Base-by-base conservation (phyloP, 2,113 vertebrate species). In the Cygnus buccinator region DNA sequence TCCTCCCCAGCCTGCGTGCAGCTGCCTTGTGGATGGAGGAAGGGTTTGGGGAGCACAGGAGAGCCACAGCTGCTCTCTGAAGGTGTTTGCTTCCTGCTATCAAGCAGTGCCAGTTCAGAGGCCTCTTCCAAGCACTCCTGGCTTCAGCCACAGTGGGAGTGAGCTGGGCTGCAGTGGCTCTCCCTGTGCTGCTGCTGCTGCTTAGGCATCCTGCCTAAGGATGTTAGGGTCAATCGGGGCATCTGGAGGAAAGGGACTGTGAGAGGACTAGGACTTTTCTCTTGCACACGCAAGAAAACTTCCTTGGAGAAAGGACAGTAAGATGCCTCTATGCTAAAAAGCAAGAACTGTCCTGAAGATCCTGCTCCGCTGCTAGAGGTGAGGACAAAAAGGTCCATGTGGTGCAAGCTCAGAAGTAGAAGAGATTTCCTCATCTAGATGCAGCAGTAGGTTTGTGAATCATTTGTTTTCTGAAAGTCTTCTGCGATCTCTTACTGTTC, bases 401-500 rank as follows among this genome's bases (percentile, higher is more conserved):
- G 75, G 48, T 75, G 35, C 50, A 31, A 31, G 0, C 33, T 84
- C 54, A 44, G 59, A 81, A 79, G 54, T 18, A 73, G 79, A 65
- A 75, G 55, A 91, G 62, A 33, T 91, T 89, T 89, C 43, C 76
- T 90, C 57, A 61, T 84, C 41, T 84, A 37, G 61, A 67, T 79
- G 67, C 67, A 66, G 55, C 70, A 39, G 50, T 71, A 58, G 81
- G 48, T 50, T 78, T 66, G 52, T 50, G 68, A 89, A 87, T 8
- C 28, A 15, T 66, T 71, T 80, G 59, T 54, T 73, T 87, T 90
- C 48, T 87, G 37, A 65, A 70, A 68, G 75, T 22, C 81, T 29
- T 73, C 87, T 92, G 31, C 61, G 66, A 82, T 83, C 58, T 87
- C 58, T 84, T 74, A 39, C 37, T 86, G 73, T 78, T 95, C 71